A percentile compares a stretch with the other conserved stretches of the same genome.
Evolutionary conservation across 1,140 invertebrate species (phyloP).

Genomic region (Yoshiicerus persimilis): DNA sequence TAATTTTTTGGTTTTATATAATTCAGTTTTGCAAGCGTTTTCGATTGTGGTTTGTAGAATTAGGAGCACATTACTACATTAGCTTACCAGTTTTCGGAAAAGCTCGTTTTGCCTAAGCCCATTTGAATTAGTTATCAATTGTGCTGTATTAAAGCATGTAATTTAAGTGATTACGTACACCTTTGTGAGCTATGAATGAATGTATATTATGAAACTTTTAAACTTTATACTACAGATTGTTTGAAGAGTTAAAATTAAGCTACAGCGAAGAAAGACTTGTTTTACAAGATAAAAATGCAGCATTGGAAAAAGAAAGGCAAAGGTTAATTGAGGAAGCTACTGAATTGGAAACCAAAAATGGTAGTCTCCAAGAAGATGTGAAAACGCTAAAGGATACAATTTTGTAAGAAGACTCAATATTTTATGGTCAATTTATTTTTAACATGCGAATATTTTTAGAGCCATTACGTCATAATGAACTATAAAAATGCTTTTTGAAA

Average conservation of each 20-base stretch:
- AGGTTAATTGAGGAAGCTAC: conserved; percentile 56
- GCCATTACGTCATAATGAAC: no score
- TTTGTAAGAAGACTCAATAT: conserved; percentile 54
- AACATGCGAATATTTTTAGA: no score
- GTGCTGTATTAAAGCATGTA: no score
- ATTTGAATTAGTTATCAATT: no score
- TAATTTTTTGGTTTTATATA: no score
- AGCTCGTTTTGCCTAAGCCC: no score
- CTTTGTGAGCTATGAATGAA: no score
- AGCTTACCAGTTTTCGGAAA: no score
- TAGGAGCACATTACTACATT: no score
- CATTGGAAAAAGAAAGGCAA: conserved; percentile 55
- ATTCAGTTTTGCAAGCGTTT: no score
- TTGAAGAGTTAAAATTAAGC: conserved; percentile 65
- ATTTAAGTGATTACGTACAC: no score
- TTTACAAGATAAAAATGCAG: conserved; percentile 54
- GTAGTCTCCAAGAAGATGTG: conserved; percentile 56
- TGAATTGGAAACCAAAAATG: conserved; percentile 55
- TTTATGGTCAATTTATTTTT: not conserved
- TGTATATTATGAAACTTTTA: not conserved
- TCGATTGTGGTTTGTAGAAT: no score
- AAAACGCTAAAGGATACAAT: conserved; percentile 57
- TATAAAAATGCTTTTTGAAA: not conserved
- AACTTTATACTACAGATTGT: conserved; percentile 54
- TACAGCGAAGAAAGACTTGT: conserved; percentile 62